Percentiles rank a stretch among this genome's conserved stretches.
These are phyloP conservation scores for Brachynemurus nebulosus DNA, from an alignment of 2,888 invertebrate genomes.

Conservation along the genomic window DNA sequence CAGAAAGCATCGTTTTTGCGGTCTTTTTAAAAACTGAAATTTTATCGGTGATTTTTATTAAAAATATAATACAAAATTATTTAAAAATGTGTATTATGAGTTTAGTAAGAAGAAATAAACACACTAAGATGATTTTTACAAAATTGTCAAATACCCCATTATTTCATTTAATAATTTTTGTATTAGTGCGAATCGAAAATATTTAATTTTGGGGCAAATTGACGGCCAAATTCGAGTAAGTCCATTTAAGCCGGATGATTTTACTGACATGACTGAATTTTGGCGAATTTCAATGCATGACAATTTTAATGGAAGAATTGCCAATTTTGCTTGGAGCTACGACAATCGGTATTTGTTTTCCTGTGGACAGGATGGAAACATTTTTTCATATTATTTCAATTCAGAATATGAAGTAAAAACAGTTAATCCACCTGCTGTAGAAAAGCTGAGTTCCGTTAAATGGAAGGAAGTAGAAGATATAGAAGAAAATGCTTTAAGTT, in stretches of 20 bases:
- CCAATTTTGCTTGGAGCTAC: slow-evolving; percentile 45
- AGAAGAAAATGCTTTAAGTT: slow-evolving; percentile 30
- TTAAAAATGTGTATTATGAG: too few relatives aligned
- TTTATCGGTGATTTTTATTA: too few relatives aligned
- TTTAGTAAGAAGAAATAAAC: too few relatives aligned
- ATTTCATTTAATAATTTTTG: neutral
- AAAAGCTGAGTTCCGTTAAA: slow-evolving; percentile 14
- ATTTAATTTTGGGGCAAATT: slow-evolving; percentile 43
- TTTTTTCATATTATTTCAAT: slow-evolving; percentile 52
- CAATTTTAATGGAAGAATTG: slow-evolving; percentile 50
- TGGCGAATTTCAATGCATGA: slow-evolving; percentile 65
- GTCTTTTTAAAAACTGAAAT: too few relatives aligned
- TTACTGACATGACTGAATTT: slow-evolving; percentile 45
- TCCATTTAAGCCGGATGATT: slow-evolving; percentile 32
- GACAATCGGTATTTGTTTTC: slow-evolving; percentile 43
- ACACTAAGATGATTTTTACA: too few relatives aligned
- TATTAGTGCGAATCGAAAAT: slow-evolving; percentile 33
- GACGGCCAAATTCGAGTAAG: slow-evolving; percentile 46
- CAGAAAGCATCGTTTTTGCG: too few relatives aligned
- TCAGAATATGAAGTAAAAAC: slow-evolving; percentile 27
- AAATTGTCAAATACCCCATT: too few relatives aligned
- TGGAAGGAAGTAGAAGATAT: slow-evolving; percentile 25
- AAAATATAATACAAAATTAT: too few relatives aligned
- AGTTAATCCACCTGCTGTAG: slow-evolving; percentile 23
- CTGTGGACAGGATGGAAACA: slow-evolving; percentile 61